A percentile compares a stretch with the other conserved stretches of the same genome.
Evolutionary conservation across 1,140 invertebrate species (phyloP).

Genomic region (Melipona quadrifasciata): DNA sequence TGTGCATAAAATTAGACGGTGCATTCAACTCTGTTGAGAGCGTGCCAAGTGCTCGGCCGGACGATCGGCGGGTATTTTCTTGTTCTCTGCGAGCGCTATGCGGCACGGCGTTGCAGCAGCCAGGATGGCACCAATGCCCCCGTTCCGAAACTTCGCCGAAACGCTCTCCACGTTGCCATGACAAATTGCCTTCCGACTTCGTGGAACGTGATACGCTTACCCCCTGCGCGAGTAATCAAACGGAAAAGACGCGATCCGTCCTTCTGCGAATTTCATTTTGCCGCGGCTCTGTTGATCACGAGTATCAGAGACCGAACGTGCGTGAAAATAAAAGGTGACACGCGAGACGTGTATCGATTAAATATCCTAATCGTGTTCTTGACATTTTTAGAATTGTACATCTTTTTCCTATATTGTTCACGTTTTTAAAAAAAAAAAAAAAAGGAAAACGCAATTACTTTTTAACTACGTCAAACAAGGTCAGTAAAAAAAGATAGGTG

Average conservation of each 20-base stretch:
- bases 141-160: slow-evolving; percentile 63
- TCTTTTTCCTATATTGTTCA: too few species aligned
- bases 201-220: slow-evolving; percentile 36
- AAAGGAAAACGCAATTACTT: too few species aligned
- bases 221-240: slow-evolving; percentile 32
- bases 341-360: too few species aligned
- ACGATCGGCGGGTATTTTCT: slow-evolving; percentile 36
- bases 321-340: too few species aligned
- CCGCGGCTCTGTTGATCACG: background rate
- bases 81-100: slow-evolving; percentile 49
- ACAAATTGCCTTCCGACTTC: slow-evolving; percentile 57
- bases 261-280: background rate
- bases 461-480: too few species aligned
- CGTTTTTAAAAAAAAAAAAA: too few species aligned
- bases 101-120: slow-evolving; percentile 54
- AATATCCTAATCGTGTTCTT: too few species aligned
- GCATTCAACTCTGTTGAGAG: slow-evolving; percentile 69
- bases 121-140: slow-evolving; percentile 67
- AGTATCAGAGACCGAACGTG: background rate
- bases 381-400: too few species aligned
- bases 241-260: background rate
- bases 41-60: slow-evolving; percentile 61
- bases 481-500: too few species aligned
- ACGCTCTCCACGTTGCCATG: slow-evolving; percentile 45
- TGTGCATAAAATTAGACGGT: slow-evolving; percentile 72